Evolutionary conservation across 2,888 invertebrate species (phyloP), one percentile per base, ranked within the genome.

Genomic region (Onchidella celtica): DNA sequence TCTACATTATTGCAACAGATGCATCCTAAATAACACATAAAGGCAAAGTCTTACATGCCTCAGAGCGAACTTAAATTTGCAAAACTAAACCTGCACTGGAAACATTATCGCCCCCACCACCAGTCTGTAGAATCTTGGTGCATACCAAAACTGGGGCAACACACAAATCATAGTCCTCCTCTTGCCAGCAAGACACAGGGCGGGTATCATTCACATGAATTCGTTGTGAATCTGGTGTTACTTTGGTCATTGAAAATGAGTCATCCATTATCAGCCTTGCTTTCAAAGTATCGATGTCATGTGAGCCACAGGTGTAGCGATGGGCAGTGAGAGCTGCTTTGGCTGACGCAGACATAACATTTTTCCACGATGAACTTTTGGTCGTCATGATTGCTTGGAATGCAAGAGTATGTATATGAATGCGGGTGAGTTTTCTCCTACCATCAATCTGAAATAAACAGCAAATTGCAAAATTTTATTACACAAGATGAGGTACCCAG

Each of bases 391-490:
- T 96, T 3, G 96, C 96, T 93, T 97, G 97, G 91, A 96, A 97
- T n/a, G 97, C 97, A 86, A 97, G 93, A 0, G 97, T 97, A 90
- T 97, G 97, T 0, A 97, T 96, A 91, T 97, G 97, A 47, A 97
- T 95, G 79, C 97, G 94, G 0, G 96, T 96, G 27, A 97, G 90
- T 85, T 94, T 93, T 72, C 96, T 95, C 0, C 94, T 93, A 83
- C 95, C 94, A 47, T 84, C 85, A 3, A 55, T 29, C 77, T 77
- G 77, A 29, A 29, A 61, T 17, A 61, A n/a, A 17, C 9, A n/a
- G n/a, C 21, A 61, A 11, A 6, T 11, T 47, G 47, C 9, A 11
- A 47, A 47, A 6, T 47, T n/a, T n/a, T n/a, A n/a, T n/a, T n/a
- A n/a, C n/a, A n/a, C n/a, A n/a, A n/a, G n/a, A n/a, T n/a, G n/a